Percentiles rank a stretch among this genome's conserved stretches.
Evolutionary conservation across 2,797 vertebrate genomes (phyloP).

Genomic region (Anabas testudineus): DNA sequence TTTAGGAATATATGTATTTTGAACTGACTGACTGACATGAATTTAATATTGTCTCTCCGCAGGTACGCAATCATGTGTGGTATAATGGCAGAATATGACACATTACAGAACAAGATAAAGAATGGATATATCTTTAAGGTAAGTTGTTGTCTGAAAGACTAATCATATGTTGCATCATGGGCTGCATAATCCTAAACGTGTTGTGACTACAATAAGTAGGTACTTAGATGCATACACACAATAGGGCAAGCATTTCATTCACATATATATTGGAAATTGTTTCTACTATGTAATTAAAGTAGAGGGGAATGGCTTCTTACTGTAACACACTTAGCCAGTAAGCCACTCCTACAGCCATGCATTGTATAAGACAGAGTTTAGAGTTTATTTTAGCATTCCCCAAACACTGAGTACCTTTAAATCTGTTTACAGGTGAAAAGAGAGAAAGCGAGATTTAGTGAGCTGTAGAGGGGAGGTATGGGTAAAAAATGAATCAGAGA

Average conservation of each 20-base stretch:
- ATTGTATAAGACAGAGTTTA: slow-evolving; percentile 77
- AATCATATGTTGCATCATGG: too few species aligned
- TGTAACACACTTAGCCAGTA: slow-evolving; percentile 20
- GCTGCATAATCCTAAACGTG: not conserved
- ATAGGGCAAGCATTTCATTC: not conserved
- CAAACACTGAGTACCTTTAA: too few species aligned
- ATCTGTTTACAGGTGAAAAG: too few species aligned
- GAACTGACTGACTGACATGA: not conserved
- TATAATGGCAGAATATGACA: slow-evolving; percentile 93
- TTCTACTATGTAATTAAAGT: not conserved
- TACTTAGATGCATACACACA: too few species aligned
- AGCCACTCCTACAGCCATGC: slow-evolving; percentile 38
- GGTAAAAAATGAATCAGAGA: too few species aligned
- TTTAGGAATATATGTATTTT: too few species aligned
- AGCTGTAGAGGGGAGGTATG: slow-evolving; percentile 36
- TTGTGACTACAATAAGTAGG: too few species aligned
- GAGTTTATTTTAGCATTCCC: too few species aligned
- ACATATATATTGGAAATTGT: not conserved
- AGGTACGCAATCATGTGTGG: slow-evolving; percentile 98
- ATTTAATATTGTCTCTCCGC: slow-evolving; percentile 49
- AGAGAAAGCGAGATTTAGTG: too few species aligned
- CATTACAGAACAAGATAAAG: slow-evolving; percentile 96
- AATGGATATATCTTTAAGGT: slow-evolving; percentile 97
- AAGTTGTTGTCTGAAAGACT: slow-evolving; percentile 47
- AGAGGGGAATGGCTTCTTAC: slow-evolving; percentile 4